Evolutionary conservation across 2,888 invertebrate species (phyloP).

Genomic region (Ephialtes manifestator): DNA sequence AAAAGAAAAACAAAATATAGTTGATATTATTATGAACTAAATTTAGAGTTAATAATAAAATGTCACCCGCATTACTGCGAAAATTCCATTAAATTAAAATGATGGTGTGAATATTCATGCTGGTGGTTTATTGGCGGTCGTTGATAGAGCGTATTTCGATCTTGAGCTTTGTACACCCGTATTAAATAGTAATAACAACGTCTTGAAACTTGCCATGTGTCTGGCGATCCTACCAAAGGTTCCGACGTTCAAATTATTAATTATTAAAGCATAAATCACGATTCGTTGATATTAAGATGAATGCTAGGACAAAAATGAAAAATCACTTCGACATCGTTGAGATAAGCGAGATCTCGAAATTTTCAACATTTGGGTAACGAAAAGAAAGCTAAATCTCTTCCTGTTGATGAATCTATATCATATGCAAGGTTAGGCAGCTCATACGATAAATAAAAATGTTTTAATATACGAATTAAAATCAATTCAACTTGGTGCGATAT

Average conservation of each 20-base stretch:
- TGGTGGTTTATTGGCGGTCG: conserved; percentile 52
- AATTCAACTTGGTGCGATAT: conserved; percentile 42
- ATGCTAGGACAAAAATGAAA: conserved; percentile 23
- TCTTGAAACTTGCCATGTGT: conserved; percentile 58
- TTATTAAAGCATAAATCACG: conserved; percentile 33
- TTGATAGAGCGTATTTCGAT: conserved; percentile 66
- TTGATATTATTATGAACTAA: conserved; percentile 72
- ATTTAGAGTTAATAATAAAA: conserved; percentile 51
- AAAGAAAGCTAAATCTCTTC: conserved; percentile 18
- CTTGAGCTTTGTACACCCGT: conserved; percentile 65
- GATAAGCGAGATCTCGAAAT: background rate
- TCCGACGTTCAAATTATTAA: conserved; percentile 46
- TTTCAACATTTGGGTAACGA: conserved; percentile 34
- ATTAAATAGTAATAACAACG: conserved; percentile 64
- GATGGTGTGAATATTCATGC: conserved; percentile 36
- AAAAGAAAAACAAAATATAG: conserved; percentile 63
- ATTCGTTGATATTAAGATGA: conserved; percentile 47
- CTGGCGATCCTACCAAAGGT: conserved; percentile 67
- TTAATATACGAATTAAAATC: conserved; percentile 31
- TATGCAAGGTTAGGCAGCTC: conserved; percentile 15
- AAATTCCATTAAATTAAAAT: conserved; percentile 44
- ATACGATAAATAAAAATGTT: conserved; percentile 27
- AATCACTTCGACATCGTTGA: conserved; percentile 38
- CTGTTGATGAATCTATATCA: conserved; percentile 32
- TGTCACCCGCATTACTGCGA: conserved; percentile 57